Conservation (phyloP, 2,888 invertebrate genomes). For the Omphaloscelis lunosa region DNA sequence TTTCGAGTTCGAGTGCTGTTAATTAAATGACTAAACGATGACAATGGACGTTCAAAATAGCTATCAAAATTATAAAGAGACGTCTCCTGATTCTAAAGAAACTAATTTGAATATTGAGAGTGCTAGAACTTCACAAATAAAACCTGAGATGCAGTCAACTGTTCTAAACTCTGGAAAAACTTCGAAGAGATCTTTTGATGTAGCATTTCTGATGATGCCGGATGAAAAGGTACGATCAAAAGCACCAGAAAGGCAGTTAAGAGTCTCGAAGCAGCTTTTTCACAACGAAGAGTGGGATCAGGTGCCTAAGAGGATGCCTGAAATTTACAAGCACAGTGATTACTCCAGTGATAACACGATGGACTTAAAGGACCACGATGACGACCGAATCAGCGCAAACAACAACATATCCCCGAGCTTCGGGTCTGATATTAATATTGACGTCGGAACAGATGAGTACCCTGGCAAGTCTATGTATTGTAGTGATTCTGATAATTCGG, state of each 20-base stretch:
- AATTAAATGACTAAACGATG: slow-evolving; percentile 90
- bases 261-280: slow-evolving; percentile 89
- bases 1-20: slow-evolving; percentile 81
- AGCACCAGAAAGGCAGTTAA: slow-evolving; percentile 89
- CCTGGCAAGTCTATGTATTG: slow-evolving; percentile 87
- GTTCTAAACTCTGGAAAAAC: slow-evolving; percentile 83
- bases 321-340: slow-evolving; percentile 86
- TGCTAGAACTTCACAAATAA: slow-evolving; percentile 87
- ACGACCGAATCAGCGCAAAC: slow-evolving; percentile 83
- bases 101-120: slow-evolving; percentile 86
- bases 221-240: slow-evolving; percentile 95
- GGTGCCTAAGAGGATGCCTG: slow-evolving; percentile 83
- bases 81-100: slow-evolving; percentile 88
- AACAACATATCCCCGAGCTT: slow-evolving; percentile 88
- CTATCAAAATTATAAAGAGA: slow-evolving; percentile 88
- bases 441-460: slow-evolving; percentile 89
- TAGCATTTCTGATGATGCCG: slow-evolving; percentile 97
- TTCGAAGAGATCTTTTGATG: slow-evolving; percentile 96
- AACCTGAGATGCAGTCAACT: slow-evolving; percentile 84
- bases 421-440: slow-evolving; percentile 88
- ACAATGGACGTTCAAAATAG: slow-evolving; percentile 93
- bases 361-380: slow-evolving; percentile 85
- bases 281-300: slow-evolving; percentile 88
- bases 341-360: slow-evolving; percentile 82
- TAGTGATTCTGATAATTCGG: slow-evolving; percentile 89